A percentile compares a stretch with the other conserved stretches of the same genome.
Conservation (phyloP, 2,888 invertebrate genomes). For the Helicoverpa assulta region DNA sequence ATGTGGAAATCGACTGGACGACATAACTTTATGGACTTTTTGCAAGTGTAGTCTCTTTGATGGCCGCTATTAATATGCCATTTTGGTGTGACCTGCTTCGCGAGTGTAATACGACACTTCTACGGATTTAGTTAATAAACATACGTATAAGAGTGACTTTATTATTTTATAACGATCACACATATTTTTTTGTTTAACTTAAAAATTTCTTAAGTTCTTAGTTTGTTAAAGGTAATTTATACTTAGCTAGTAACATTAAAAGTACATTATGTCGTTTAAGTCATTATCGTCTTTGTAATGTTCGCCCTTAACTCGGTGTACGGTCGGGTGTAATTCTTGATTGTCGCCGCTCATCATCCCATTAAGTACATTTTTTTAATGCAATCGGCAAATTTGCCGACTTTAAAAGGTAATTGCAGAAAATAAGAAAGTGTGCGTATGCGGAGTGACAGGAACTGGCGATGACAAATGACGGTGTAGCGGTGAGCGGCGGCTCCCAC, state of each 20-base stretch:
- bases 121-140: constrained; percentile 48
- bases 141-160: constrained; percentile 26
- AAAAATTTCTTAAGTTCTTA: constrained; percentile 6
- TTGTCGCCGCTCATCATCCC: constrained; percentile 76
- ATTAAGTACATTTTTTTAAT: constrained; percentile 70
- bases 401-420: constrained; percentile 86
- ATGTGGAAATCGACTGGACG: constrained; percentile 82
- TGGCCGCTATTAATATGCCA: constrained; percentile 76
- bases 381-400: constrained; percentile 80
- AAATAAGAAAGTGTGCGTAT: constrained; percentile 84
- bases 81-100: constrained; percentile 74
- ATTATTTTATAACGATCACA: constrained; percentile 62
- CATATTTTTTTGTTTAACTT: constrained; percentile 28
- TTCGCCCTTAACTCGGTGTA: constrained; percentile 38
- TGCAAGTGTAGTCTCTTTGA: constrained; percentile 73
- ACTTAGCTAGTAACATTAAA: constrained; percentile 35
- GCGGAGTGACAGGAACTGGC: constrained; percentile 83
- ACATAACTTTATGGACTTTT: constrained; percentile 75
- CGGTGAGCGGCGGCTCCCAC: constrained; percentile 77
- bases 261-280: constrained; percentile 50
- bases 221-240: constrained; percentile 14
- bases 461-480: constrained; percentile 86
- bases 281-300: constrained; percentile 40
- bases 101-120: constrained; percentile 78
- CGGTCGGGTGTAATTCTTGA: constrained; percentile 65